Percentiles rank a stretch among this genome's conserved stretches.
Conservation (phyloP, 1,140 invertebrate genomes). For the Euwallacea similis region DNA sequence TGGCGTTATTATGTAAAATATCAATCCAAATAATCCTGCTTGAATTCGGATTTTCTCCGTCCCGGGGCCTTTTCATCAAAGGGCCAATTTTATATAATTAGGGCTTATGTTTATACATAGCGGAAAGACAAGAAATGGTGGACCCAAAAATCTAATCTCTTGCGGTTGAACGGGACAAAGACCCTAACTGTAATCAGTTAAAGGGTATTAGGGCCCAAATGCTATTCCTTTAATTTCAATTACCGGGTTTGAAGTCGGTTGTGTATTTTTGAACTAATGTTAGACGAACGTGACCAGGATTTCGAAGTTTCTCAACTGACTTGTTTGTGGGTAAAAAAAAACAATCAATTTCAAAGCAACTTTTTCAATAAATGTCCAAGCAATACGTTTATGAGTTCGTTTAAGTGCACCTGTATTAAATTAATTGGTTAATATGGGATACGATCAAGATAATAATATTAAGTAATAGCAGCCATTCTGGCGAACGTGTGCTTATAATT, state of each 20-base stretch:
- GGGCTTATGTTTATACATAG: conserved; percentile 27
- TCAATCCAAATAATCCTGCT: not conserved
- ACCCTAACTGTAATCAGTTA: conserved; percentile 30
- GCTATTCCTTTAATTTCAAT: conserved; percentile 15
- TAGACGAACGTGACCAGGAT: no score
- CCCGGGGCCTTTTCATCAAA: conserved; percentile 19
- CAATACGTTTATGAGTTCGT: no score
- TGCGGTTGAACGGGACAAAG: conserved; percentile 20
- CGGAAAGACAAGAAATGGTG: conserved; percentile 4
- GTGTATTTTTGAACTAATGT: no score
- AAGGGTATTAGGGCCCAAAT: conserved; percentile 6
- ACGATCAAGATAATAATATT: no score
- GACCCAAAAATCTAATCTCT: conserved; percentile 27
- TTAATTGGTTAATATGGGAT: no score
- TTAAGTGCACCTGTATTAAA: no score
- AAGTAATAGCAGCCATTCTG: no score
- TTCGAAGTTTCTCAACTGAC: no score
- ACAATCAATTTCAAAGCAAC: no score
- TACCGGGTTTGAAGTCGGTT: conserved; percentile 4
- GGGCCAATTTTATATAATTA: conserved; percentile 28
- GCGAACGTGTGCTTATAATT: no score
- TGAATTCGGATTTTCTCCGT: conserved; percentile 1
- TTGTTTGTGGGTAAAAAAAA: no score
- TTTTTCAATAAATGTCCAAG: no score
- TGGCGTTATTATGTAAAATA: conserved; percentile 18